Conservation (phyloP, 1,140 invertebrate genomes). For the Elysia chlorotica region DNA sequence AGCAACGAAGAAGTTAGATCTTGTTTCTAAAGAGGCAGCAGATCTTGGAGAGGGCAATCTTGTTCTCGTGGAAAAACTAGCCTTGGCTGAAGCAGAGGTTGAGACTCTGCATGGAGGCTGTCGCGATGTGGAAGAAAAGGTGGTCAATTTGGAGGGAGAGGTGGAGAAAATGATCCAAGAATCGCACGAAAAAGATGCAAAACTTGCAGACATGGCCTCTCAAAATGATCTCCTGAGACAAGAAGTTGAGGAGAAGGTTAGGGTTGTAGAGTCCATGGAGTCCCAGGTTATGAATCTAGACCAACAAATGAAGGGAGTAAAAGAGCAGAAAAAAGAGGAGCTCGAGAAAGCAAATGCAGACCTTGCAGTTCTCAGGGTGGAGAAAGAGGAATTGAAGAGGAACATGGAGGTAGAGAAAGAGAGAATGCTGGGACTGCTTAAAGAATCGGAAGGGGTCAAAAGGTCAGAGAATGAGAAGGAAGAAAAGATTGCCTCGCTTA, state of each 20-base stretch:
- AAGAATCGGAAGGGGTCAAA: conserved; percentile 8
- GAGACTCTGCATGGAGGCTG: neutral
- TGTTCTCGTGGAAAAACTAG: neutral
- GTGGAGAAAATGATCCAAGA: neutral
- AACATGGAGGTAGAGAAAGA: neutral
- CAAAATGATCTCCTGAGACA: neutral
- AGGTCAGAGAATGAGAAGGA: conserved; percentile 3
- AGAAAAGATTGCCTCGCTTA: neutral
- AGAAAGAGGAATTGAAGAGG: conserved; percentile 2
- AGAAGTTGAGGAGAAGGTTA: neutral
- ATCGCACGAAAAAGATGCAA: neutral
- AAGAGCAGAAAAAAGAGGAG: too few relatives aligned
- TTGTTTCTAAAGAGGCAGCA: neutral
- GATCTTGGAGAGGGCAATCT: neutral
- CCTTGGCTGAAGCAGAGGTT: neutral
- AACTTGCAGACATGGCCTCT: neutral
- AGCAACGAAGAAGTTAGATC: neutral
- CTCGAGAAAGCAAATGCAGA: neutral
- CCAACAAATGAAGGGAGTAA: too few relatives aligned
- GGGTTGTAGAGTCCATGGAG: neutral
- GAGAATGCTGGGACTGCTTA: conserved; percentile 4
- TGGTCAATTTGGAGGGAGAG: neutral
- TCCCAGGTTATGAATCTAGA: too few relatives aligned
- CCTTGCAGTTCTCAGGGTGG: neutral
- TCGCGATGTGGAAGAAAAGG: neutral